Base-by-base conservation (phyloP, 1,140 invertebrate genomes). In the Drosophila equinoxialis region DNA sequence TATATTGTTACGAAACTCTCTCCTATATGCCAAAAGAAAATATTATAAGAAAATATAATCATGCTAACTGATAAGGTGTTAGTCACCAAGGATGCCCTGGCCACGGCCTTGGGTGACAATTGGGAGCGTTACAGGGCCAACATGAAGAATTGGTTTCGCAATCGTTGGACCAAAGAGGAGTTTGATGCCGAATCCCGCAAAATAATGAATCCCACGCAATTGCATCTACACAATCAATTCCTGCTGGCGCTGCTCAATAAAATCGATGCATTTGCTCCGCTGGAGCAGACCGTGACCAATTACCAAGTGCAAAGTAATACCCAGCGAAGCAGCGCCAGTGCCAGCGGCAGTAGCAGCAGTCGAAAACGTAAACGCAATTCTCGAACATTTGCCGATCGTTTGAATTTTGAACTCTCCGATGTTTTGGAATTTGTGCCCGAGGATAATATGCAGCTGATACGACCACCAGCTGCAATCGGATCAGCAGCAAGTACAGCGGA, bases 161-260 rank as follows among this genome's bases (percentile, higher is more conserved):
- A 95, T 93, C 95, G 95, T 84, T 93, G 95, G 79, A 95, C 95
- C 0, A 97, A 96, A 91, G 96, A 96, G 92, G 95, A 97, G 74
- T 97, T 97, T 92, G 96, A 97, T 87, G 84, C 91, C 2, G 95
- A 96, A 92, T 96, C 95, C 6, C 93, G 96, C 39, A 94, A 94
- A 87, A 92, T 97, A 1, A 93, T 97, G 71, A 94, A 93, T 6
- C 87, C 93, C 3, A 95, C 96, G 54, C 94, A 96, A 92, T 94
- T 97, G 39, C 95, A 95, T 91, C 93, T 96, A 26, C 96, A 97
- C 87, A 97, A 97, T 93, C 95, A 97, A 79, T 97, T 97, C 90
- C 92, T 97, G 6, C 89, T 97, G 7, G 96, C 96, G 8, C 93
- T 97, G 51, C 94, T 97, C 8, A 96, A 96, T 72, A 97, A 95